These are phyloP conservation scores for Gryon sp. DNA, from an alignment of 1,140 invertebrate genomes.

Conservation along the genomic window DNA sequence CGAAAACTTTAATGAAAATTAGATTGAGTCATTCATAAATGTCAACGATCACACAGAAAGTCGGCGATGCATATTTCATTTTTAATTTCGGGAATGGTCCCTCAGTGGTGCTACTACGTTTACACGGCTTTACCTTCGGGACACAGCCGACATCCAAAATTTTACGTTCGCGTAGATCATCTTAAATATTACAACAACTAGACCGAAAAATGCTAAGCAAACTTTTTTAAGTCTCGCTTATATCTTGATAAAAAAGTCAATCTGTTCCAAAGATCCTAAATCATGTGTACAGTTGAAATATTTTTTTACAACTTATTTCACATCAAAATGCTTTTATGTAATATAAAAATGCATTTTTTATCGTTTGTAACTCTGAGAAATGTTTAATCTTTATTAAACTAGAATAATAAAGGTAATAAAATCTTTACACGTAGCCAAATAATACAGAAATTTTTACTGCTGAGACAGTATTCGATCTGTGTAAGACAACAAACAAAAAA, in stretches of 20 bases:
- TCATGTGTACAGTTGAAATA: no score
- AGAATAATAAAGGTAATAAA: no score
- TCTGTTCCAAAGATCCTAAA: no score
- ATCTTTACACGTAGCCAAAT: no score
- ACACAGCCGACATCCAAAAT: constrained; percentile 42
- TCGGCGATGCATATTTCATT: constrained; percentile 55
- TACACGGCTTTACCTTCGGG: constrained; percentile 26
- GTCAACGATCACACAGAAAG: constrained; percentile 31
- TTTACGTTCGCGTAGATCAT: constrained; percentile 26
- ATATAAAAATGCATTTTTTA: no score
- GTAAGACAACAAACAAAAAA: no score
- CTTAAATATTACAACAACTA: constrained; percentile 36
- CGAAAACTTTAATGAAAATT: constrained; percentile 47
- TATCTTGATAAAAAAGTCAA: neutral
- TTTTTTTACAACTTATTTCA: no score
- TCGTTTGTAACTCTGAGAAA: no score
- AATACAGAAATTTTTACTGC: no score
- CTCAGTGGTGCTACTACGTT: constrained; percentile 35
- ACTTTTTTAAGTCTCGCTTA: constrained; percentile 3
- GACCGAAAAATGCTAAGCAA: constrained; percentile 24
- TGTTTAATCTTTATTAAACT: no score
- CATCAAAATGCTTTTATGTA: no score
- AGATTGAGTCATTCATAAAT: constrained; percentile 44
- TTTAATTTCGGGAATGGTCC: constrained; percentile 59
- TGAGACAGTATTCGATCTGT: no score